These are phyloP conservation scores for Esox masquinongy DNA, from an alignment of 2,797 vertebrate genomes.

Conservation along the genomic window DNA sequence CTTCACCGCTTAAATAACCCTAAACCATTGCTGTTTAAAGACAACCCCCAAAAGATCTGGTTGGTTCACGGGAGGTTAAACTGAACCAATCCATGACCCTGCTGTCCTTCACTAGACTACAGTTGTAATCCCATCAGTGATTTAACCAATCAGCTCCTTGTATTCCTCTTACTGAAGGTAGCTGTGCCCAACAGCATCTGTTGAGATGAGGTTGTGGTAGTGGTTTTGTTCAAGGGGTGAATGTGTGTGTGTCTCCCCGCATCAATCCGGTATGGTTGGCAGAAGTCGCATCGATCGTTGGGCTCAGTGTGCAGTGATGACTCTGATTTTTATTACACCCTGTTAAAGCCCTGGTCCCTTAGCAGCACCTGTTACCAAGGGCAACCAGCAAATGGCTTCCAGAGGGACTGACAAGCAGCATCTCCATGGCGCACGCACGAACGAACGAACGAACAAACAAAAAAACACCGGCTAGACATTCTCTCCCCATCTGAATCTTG, in stretches of 20 bases:
- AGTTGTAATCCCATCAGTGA: not conserved
- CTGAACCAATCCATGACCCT: not conserved
- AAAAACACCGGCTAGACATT: not conserved
- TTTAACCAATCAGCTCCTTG: conserved; percentile 1
- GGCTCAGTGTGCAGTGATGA: not conserved
- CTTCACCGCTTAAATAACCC: not conserved
- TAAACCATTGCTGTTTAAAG: not conserved
- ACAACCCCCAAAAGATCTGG: not conserved
- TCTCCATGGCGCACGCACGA: not conserved
- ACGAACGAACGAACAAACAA: not conserved
- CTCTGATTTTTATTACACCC: conserved; percentile 5
- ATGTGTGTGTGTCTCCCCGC: not conserved
- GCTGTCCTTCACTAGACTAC: not conserved
- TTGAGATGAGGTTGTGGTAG: not conserved
- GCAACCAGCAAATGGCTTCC: not conserved
- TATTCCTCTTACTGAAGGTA: not conserved
- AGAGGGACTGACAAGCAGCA: not conserved
- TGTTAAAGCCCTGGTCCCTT: not conserved
- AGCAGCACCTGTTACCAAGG: conserved; percentile 5
- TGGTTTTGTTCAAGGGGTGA: not conserved
- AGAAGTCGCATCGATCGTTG: not conserved
- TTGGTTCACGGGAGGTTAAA: not conserved
- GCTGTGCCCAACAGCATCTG: not conserved
- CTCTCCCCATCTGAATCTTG: not conserved
- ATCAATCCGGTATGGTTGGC: not conserved